These are phyloP conservation scores for Eonycteris spelaea DNA, from an alignment of 2,113 vertebrate species.

Conservation along the genomic window DNA sequence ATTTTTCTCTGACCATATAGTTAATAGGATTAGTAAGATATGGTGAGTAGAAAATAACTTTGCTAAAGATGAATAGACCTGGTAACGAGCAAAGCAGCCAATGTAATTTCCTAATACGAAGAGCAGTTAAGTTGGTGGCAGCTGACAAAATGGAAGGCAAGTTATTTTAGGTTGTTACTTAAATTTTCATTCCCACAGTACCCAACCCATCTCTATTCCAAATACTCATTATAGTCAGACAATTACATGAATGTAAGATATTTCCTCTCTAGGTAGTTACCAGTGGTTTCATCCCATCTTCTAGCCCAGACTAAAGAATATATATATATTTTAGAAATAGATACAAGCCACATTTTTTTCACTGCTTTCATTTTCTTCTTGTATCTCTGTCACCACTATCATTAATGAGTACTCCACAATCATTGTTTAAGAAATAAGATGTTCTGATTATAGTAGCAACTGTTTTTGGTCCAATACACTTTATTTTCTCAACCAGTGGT, in stretches of 20 bases:
- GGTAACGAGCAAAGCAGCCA: background rate
- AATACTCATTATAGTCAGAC: background rate
- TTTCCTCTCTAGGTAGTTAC: background rate
- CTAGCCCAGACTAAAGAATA: background rate
- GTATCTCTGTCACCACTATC: background rate
- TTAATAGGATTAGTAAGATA: background rate
- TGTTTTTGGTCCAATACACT: background rate
- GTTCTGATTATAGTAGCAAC: background rate
- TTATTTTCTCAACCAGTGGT: background rate
- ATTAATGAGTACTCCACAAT: background rate
- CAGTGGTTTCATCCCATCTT: background rate
- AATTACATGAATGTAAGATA: background rate
- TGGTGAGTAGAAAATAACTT: background rate
- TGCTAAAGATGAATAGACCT: background rate
- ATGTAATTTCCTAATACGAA: background rate
- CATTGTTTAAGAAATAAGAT: background rate
- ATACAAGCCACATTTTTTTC: background rate
- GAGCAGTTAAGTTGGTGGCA: background rate
- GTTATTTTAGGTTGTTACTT: background rate
- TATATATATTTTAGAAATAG: background rate
- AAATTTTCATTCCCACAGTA: background rate
- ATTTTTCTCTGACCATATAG: background rate
- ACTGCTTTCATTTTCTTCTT: background rate
- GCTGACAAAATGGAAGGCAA: background rate
- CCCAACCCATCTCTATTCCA: background rate